Percentiles rank a stretch among this genome's conserved stretches.
Evolutionary conservation across 2,113 vertebrate species (phyloP).

Genomic region (Carettochelys insculpta): DNA sequence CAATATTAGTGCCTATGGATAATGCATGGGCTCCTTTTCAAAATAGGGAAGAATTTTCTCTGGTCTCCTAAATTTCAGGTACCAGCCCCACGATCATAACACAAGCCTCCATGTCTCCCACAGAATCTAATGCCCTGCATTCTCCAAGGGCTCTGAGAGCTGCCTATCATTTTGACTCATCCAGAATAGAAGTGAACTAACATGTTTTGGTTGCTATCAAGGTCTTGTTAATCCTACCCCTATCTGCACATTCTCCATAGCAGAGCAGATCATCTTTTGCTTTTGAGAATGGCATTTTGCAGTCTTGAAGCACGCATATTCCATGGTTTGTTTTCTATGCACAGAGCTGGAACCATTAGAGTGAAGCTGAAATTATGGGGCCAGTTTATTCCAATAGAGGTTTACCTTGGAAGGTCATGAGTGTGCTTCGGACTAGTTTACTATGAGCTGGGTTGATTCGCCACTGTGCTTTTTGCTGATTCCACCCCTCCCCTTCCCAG

Average conservation of each 20-base stretch:
- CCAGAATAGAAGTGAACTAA: background rate
- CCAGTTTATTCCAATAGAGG: conserved; percentile 24
- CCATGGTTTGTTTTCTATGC: background rate
- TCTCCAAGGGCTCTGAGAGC: background rate
- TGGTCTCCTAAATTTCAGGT: background rate
- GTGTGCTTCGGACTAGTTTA: background rate
- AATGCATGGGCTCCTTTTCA: fast-evolving
- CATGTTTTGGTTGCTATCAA: conserved; percentile 25
- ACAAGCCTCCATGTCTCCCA: background rate
- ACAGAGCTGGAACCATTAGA: background rate
- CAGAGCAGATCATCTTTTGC: background rate
- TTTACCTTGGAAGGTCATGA: conserved; percentile 67
- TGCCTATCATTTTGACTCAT: background rate
- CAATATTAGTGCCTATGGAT: fast-evolving
- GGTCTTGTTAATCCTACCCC: conserved; percentile 27
- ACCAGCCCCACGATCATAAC: background rate
- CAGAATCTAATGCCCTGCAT: background rate
- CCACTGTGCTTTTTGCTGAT: conserved; percentile 46
- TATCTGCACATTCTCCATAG: conserved; percentile 18
- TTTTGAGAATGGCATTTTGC: background rate
- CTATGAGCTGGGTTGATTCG: background rate
- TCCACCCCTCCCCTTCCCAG: conserved; percentile 27
- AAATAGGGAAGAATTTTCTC: background rate
- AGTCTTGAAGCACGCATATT: fast-evolving
- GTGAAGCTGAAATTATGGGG: background rate